Evolutionary conservation across 1,140 invertebrate species (phyloP).

Genomic region (Drosophila watanabei): DNA sequence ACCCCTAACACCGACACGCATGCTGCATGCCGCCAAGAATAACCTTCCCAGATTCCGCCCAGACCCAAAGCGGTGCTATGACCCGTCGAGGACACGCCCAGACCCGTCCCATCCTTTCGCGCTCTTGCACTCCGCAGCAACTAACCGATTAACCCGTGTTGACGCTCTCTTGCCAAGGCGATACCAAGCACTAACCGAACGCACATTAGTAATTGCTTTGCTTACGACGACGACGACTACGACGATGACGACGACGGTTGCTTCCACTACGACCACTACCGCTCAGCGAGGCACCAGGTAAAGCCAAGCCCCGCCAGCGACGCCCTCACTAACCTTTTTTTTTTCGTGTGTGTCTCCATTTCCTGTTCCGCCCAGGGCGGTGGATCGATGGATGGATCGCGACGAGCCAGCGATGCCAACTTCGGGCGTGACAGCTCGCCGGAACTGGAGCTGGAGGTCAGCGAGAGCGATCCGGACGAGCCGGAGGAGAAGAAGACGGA

Average conservation of each 20-base stretch:
- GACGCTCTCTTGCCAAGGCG: conserved; percentile 74
- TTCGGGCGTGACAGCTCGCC: conserved; percentile 81
- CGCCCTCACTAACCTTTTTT: not conserved
- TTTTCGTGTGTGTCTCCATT: not conserved
- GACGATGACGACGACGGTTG: conserved; percentile 48
- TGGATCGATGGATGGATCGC: conserved; percentile 71
- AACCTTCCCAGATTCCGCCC: not conserved
- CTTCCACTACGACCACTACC: conserved; percentile 65
- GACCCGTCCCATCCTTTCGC: conserved; percentile 19
- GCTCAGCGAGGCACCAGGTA: conserved; percentile 66
- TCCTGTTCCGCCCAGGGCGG: conserved; percentile 61
- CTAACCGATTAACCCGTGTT: conserved; percentile 69
- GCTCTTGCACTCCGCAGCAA: conserved; percentile 23
- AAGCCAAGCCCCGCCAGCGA: conserved; percentile 20
- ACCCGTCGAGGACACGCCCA: conserved; percentile 29
- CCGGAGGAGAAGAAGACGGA: conserved; percentile 90
- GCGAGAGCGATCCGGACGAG: conserved; percentile 89
- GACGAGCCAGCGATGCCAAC: conserved; percentile 76
- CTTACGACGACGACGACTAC: conserved; percentile 75
- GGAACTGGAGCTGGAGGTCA: conserved; percentile 86
- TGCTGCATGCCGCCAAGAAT: conserved; percentile 14
- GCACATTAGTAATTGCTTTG: conserved; percentile 83
- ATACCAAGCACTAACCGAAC: conserved; percentile 78
- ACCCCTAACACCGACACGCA: not conserved
- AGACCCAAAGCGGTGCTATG: conserved; percentile 38